A percentile compares a stretch with the other conserved stretches of the same genome.
These are phyloP conservation scores for Epizoanthus ramosus DNA, from an alignment of 92 coral and sea anemone genomes.

Conservation along the genomic window DNA sequence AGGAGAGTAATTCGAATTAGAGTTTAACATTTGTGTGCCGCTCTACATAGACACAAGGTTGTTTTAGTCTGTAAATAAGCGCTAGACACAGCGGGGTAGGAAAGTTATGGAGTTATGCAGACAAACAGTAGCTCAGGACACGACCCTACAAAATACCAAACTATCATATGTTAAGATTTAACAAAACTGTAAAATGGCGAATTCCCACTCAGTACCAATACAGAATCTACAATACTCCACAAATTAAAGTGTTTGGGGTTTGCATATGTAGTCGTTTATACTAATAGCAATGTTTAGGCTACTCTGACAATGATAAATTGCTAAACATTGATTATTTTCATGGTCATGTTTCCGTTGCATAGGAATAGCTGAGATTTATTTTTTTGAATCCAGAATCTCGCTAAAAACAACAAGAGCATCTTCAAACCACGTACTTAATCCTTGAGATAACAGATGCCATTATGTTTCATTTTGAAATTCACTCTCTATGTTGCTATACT, in stretches of 20 bases:
- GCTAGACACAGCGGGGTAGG: conserved; percentile 12
- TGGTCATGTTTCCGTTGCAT: neutral
- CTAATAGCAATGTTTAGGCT: conserved; percentile 22
- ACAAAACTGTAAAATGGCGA: neutral
- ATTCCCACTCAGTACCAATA: neutral
- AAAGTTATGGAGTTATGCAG: neutral
- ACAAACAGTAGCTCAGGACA: conserved; percentile 22
- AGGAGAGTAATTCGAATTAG: too few species aligned
- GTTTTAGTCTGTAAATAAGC: neutral
- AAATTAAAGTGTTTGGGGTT: neutral
- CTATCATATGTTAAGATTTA: neutral
- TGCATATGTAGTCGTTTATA: neutral
- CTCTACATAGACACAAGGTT: neutral
- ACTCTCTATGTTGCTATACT: neutral
- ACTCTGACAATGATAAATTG: conserved; percentile 30
- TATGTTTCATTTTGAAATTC: neutral
- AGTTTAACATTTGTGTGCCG: too few species aligned
- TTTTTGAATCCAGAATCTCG: neutral
- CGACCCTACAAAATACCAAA: neutral
- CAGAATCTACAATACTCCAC: too few species aligned
- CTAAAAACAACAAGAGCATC: neutral
- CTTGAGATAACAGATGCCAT: neutral
- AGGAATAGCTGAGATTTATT: neutral
- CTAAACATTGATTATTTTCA: conserved; percentile 18
- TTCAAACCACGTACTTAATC: neutral